phyloP scores from a whole-genome alignment of 2,888 invertebrate species.

The Fissipunctia ypsillon region DNA sequence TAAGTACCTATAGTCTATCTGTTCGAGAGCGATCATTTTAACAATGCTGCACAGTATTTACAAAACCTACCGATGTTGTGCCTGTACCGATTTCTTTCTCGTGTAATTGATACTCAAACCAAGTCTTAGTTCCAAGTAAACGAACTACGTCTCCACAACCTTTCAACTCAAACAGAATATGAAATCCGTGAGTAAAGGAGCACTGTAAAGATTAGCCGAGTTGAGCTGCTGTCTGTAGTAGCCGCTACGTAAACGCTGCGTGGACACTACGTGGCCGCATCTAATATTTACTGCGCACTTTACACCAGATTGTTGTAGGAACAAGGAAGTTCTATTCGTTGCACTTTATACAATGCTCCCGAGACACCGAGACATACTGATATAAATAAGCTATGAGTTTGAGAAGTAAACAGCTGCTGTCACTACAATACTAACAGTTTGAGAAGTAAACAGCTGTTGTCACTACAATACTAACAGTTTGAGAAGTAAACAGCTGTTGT shows the following conservation, averaged over 20 bases:
- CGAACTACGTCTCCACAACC: neutral
- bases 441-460: no score
- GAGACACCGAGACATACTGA: neutral
- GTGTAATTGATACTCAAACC: neutral
- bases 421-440: neutral
- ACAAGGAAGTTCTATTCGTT: neutral
- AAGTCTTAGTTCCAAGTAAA: neutral
- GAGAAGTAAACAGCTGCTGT: neutral
- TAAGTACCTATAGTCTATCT: neutral
- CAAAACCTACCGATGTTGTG: neutral
- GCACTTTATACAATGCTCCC: neutral
- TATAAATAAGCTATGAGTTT: no score
- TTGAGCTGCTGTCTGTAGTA: neutral
- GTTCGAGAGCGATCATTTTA: no score
- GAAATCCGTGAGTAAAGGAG: constrained; percentile 1
- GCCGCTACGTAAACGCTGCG: neutral
- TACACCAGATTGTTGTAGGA: neutral
- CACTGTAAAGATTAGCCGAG: constrained; percentile 33
- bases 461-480: no score
- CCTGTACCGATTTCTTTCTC: neutral
- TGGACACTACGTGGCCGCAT: constrained; percentile 2
- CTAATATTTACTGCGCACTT: constrained; percentile 29
- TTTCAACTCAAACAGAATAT: constrained; percentile 39
- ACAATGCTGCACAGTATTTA: neutral
- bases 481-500: no score